Evolutionary conservation across 2,888 invertebrate species (phyloP).

Genomic region (Aradus depressus): DNA sequence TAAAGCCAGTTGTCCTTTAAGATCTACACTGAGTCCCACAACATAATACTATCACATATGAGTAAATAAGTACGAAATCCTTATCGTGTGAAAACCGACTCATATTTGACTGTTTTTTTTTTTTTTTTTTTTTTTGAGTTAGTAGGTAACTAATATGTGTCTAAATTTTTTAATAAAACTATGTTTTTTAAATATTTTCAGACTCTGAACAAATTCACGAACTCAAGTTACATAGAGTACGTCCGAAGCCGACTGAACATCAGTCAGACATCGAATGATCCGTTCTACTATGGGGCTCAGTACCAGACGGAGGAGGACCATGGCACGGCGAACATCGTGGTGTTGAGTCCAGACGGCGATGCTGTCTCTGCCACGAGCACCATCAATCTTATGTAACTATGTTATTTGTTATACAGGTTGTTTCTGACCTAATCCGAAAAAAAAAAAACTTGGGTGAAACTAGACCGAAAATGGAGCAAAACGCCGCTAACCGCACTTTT

Average conservation of each 20-base stretch:
- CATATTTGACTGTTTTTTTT: not conserved
- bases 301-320: slow-evolving; percentile 34
- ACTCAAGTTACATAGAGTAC: slow-evolving; percentile 45
- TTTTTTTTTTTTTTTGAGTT: not conserved
- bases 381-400: slow-evolving; percentile 52
- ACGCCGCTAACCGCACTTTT: no score
- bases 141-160: not conserved
- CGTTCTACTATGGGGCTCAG: slow-evolving; percentile 28
- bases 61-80: no score
- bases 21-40: no score
- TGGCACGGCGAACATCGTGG: slow-evolving; percentile 65
- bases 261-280: slow-evolving; percentile 42
- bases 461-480: no score
- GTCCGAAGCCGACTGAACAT: slow-evolving; percentile 55
- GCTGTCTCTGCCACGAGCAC: slow-evolving; percentile 89
- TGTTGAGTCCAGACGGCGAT: slow-evolving; percentile 69
- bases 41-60: no score
- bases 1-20: no score
- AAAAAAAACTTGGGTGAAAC: no score
- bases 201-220: slow-evolving; percentile 51
- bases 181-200: slow-evolving; percentile 36
- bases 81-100: not conserved
- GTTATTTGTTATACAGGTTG: not conserved
- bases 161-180: not conserved
- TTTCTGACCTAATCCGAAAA: no score